Evolutionary conservation across 1,140 invertebrate species (phyloP).

Genomic region (Drosophila kurseongensis): DNA sequence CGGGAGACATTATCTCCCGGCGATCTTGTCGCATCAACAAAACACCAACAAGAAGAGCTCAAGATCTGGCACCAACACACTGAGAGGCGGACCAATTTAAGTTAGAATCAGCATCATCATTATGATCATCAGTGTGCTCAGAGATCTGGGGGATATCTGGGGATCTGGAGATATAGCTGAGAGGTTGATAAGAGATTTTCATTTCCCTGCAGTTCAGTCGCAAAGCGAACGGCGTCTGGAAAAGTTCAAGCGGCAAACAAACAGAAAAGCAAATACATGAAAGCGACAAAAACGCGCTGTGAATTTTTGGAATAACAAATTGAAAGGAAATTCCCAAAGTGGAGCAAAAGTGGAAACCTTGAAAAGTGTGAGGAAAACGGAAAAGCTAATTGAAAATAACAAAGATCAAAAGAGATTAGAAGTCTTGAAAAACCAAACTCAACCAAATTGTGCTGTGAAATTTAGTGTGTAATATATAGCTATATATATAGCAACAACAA

Average conservation of each 20-base stretch:
- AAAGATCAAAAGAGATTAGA: conserved; percentile 8
- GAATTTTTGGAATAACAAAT: conserved; percentile 10
- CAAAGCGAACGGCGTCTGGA: conserved; percentile 67
- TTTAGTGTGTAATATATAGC: conserved; percentile 5
- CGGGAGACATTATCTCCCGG: conserved; percentile 61
- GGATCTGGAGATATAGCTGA: conserved; percentile 40
- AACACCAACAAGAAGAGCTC: conserved; percentile 29
- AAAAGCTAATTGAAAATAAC: conserved; percentile 20
- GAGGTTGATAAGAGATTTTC: conserved; percentile 67
- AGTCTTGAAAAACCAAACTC: conserved; percentile 13
- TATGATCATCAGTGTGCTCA: conserved; percentile 37
- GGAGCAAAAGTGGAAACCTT: conserved; percentile 40
- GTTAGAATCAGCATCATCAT: conserved; percentile 69
- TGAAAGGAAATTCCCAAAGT: conserved; percentile 19
- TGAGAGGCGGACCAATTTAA: conserved; percentile 61
- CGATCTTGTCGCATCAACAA: conserved; percentile 56
- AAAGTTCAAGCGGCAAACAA: conserved; percentile 46
- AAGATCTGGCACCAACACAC: conserved; percentile 62
- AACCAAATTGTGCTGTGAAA: conserved; percentile 3
- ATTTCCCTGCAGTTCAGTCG: conserved; percentile 61
- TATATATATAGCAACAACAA: conserved; percentile 23
- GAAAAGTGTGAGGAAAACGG: conserved; percentile 22
- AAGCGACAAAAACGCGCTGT: conserved; percentile 10
- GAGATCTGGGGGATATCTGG: conserved; percentile 35
- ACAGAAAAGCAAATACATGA: neutral